Evolutionary conservation across 2,888 invertebrate species (phyloP).

Genomic region (Ochropacha duplaris): DNA sequence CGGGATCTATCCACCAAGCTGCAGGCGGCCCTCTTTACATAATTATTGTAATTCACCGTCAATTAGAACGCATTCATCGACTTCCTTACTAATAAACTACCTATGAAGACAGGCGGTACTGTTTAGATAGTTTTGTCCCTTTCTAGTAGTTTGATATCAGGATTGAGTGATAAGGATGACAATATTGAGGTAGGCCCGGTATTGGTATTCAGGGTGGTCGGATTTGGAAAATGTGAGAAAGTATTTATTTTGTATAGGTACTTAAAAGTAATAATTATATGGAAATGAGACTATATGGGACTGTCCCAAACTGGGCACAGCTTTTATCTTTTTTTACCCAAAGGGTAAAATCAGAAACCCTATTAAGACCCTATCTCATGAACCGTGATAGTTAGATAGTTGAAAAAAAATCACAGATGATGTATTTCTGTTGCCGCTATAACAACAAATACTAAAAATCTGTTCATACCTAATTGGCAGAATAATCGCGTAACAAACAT

Average conservation of each 20-base stretch:
- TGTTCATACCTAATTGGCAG: too few species aligned
- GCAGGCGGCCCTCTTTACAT: background rate
- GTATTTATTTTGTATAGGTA: background rate
- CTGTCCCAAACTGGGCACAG: too few species aligned
- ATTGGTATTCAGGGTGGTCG: background rate
- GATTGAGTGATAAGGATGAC: background rate
- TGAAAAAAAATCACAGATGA: too few species aligned
- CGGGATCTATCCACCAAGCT: background rate
- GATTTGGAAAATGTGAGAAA: background rate
- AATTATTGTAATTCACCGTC: background rate
- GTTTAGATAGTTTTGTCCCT: background rate
- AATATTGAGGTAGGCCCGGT: background rate
- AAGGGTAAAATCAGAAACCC: too few species aligned
- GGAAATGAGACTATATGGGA: too few species aligned
- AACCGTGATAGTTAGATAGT: too few species aligned
- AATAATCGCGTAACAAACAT: too few species aligned
- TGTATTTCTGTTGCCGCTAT: too few species aligned
- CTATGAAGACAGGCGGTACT: background rate
- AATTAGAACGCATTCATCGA: background rate
- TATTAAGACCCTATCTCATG: too few species aligned
- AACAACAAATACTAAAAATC: too few species aligned
- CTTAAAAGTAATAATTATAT: background rate
- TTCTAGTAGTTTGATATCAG: background rate
- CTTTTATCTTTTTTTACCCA: too few species aligned
- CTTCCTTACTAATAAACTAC: background rate